Base-by-base conservation (phyloP, 2,797 vertebrate genomes). In the Microchirus variegatus region DNA sequence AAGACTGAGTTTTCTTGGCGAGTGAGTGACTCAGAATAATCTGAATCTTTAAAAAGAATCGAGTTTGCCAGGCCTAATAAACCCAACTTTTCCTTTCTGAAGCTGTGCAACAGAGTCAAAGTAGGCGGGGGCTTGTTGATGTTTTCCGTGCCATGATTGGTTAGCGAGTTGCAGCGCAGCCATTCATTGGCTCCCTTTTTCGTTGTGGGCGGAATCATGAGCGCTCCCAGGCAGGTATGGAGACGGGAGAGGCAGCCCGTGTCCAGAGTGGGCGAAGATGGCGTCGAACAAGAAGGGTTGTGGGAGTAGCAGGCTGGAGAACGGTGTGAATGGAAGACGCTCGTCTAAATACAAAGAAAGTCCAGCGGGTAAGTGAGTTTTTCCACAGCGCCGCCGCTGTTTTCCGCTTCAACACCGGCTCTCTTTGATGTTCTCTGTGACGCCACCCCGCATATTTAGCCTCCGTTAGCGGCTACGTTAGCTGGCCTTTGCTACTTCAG, bases 321-420 rank as follows among this genome's bases (percentile, higher is more conserved):
- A 92, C 67, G 64, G 75, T 56, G 67, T 89, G 13, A 92, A 90
- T 85, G 91, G 91, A 54, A 89, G 88, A 74, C 91, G 91, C 38
- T 90, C 88, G n/a, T 86, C 90, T 17, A 92, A 82, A 73, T 78
- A 75, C 19, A 92, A 85, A 89, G 92, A 93, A 31, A 89, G 75
- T 42, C 91, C 91, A 56, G 87, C 89, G 63, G 92, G 92, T 93
- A 81, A 88, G 85, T 79, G 3, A 1, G 14, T 8, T 18, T 13
- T 5, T n/a, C 42, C 22, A 22, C 54, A 18, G 52, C 18, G 37
- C 6, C 16, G 3, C 40, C 46, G 40, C 49, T 52, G 15, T 42
- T 56, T 67, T 40, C 10, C 46, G 16, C 38, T 41, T 50, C 40
- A 35, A n/a, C 56, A n/a, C 11, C 14, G 7, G 17, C 45, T 26